Conservation (phyloP, 2,797 vertebrate genomes). For the Falco cherrug region DNA sequence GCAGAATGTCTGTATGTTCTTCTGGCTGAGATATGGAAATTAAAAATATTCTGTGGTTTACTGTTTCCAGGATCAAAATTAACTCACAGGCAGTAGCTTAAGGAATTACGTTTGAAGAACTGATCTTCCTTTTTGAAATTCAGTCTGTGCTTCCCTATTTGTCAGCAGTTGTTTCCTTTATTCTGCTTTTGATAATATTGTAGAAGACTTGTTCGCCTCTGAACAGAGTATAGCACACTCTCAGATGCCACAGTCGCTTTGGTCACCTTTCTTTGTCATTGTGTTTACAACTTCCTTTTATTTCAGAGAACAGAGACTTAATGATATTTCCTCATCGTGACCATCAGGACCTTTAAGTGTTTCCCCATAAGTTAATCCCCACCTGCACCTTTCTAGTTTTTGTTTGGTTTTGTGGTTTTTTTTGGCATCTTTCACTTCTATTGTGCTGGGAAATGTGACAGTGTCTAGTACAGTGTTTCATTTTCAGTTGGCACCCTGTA, state of each 20-base stretch:
- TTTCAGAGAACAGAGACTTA: constrained; percentile 31
- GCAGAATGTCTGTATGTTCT: not conserved
- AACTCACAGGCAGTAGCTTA: not conserved
- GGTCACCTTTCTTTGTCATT: constrained; percentile 21
- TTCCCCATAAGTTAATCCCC: constrained; percentile 43
- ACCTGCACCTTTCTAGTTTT: not conserved
- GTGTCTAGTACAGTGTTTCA: not conserved
- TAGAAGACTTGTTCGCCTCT: not conserved
- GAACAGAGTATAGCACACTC: not conserved
- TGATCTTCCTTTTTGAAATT: not conserved
- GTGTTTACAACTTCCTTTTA: constrained; percentile 55
- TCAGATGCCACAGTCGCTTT: not conserved
- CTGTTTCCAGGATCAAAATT: constrained; percentile 6
- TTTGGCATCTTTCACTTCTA: constrained; percentile 17
- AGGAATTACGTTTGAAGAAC: not conserved
- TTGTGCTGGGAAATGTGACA: constrained; percentile 1
- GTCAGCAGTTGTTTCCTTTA: not conserved
- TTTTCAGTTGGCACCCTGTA: constrained; percentile 16
- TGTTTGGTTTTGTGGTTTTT: not conserved
- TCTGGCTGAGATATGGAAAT: not conserved
- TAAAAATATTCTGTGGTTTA: not conserved
- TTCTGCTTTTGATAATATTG: not conserved
- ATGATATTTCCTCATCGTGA: not conserved
- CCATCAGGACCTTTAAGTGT: constrained; percentile 28
- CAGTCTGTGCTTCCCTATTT: not conserved